A percentile compares a stretch with the other conserved stretches of the same genome.
phyloP scores from a whole-genome alignment of 2,797 vertebrate species.

The Babyrousa celebensis region DNA sequence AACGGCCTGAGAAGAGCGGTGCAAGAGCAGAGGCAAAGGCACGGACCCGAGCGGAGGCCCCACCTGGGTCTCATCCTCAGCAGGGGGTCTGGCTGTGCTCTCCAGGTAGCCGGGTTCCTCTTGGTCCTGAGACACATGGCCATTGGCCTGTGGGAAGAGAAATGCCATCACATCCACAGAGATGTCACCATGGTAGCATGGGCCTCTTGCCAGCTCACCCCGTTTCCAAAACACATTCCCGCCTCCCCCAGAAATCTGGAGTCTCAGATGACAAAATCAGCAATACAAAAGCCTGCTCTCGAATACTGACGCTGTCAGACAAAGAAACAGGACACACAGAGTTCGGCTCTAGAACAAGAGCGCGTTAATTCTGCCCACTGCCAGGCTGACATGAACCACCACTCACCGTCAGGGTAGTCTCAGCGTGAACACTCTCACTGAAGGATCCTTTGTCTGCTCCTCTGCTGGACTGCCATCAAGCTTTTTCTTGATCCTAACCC shows the following conservation, averaged over 20 bases:
- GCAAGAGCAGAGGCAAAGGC: constrained; percentile 14
- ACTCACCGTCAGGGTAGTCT: background rate
- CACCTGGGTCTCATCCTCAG: constrained; percentile 92
- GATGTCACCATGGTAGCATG: background rate
- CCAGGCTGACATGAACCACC: background rate
- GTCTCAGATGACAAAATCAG: background rate
- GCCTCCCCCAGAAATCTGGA: background rate
- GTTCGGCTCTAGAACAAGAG: constrained; percentile 1
- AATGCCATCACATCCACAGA: constrained; percentile 79
- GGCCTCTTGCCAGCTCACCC: background rate
- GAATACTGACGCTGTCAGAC: background rate
- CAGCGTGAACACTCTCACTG: background rate
- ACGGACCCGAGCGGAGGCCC: constrained; percentile 45
- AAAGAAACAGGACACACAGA: background rate
- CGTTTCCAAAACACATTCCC: background rate
- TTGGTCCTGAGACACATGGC: constrained; percentile 87
- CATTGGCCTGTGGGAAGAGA: constrained; percentile 89
- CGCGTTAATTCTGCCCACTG: background rate
- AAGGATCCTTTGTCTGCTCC: background rate
- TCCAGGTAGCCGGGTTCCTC: constrained; percentile 81
- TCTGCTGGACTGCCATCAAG: background rate
- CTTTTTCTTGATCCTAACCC: background rate
- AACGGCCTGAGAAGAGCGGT: background rate
- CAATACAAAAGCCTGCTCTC: background rate
- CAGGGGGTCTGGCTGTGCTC: constrained; percentile 84